Evolutionary conservation across 1,140 invertebrate species (phyloP).

Genomic region (Papilio polytes): DNA sequence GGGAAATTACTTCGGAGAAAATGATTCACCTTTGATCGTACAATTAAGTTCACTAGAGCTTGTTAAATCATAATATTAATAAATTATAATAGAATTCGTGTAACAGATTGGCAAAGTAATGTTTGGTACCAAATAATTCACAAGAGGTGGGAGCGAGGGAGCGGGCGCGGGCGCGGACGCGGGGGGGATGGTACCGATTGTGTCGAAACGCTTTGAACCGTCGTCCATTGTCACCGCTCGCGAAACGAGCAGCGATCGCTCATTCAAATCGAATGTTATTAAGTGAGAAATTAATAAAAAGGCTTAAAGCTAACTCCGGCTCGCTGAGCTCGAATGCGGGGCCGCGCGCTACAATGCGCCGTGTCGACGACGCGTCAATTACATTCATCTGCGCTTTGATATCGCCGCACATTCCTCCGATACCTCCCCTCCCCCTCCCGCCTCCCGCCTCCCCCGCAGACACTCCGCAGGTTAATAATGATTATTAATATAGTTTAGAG

Average conservation of each 20-base stretch:
- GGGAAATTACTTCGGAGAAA: background rate
- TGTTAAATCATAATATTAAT: background rate
- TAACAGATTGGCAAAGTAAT: background rate
- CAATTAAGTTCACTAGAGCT: background rate
- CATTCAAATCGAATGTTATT: conserved; percentile 64
- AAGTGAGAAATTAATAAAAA: conserved; percentile 73
- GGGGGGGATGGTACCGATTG: background rate
- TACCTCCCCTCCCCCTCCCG: conserved; percentile 43
- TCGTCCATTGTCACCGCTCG: conserved; percentile 48
- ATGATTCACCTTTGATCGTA: background rate
- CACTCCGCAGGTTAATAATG: conserved; percentile 64
- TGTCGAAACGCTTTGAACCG: conserved; percentile 31
- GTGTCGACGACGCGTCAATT: conserved; percentile 64
- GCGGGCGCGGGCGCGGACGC: background rate
- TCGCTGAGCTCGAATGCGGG: conserved; percentile 57
- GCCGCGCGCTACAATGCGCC: conserved; percentile 52
- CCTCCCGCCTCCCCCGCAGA: conserved; percentile 37
- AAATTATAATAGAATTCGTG: background rate
- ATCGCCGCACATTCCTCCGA: conserved; percentile 55
- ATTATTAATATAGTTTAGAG: conserved; percentile 78
- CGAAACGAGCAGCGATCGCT: conserved; percentile 56
- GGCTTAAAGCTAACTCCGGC: conserved; percentile 52
- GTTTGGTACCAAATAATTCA: conserved; percentile 31
- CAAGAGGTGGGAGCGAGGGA: conserved; percentile 8
- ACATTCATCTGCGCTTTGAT: conserved; percentile 69